These are phyloP conservation scores for Margarornis squamiger DNA, from an alignment of 2,797 vertebrate genomes.

Conservation along the genomic window DNA sequence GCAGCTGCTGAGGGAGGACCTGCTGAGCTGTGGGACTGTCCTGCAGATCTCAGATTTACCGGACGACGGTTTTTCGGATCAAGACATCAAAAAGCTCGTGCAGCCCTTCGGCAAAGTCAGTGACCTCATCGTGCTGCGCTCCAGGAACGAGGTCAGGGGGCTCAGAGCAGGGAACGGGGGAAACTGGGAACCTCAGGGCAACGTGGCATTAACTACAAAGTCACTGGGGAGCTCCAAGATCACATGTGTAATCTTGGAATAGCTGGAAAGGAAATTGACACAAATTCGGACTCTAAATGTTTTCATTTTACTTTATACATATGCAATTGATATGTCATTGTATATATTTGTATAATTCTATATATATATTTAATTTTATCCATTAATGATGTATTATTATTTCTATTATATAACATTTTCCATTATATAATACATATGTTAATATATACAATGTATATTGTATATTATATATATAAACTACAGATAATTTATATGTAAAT, in stretches of 20 bases:
- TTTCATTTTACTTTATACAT: not conserved
- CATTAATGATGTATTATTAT: no score
- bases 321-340: not conserved
- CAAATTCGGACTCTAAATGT: not conserved
- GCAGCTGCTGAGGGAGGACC: slow-evolving; percentile 65
- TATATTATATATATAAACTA: no score
- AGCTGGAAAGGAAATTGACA: not conserved
- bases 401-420: no score
- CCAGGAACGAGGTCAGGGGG: slow-evolving; percentile 74
- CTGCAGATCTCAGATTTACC: slow-evolving; percentile 77
- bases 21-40: slow-evolving; percentile 64
- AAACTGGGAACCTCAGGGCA: not conserved
- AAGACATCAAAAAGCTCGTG: slow-evolving; percentile 78
- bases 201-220: not conserved
- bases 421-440: not conserved
- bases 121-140: slow-evolving; percentile 78
- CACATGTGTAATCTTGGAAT: no score
- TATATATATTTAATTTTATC: no score
- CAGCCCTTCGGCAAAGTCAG: slow-evolving; percentile 85
- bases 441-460: not conserved
- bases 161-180: not conserved
- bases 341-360: no score
- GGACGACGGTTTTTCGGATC: slow-evolving; percentile 71
- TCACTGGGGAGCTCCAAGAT: not conserved
- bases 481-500: no score